These are phyloP conservation scores for Drosophila tripunctata DNA, from an alignment of 2,888 invertebrate genomes.

Conservation along the genomic window DNA sequence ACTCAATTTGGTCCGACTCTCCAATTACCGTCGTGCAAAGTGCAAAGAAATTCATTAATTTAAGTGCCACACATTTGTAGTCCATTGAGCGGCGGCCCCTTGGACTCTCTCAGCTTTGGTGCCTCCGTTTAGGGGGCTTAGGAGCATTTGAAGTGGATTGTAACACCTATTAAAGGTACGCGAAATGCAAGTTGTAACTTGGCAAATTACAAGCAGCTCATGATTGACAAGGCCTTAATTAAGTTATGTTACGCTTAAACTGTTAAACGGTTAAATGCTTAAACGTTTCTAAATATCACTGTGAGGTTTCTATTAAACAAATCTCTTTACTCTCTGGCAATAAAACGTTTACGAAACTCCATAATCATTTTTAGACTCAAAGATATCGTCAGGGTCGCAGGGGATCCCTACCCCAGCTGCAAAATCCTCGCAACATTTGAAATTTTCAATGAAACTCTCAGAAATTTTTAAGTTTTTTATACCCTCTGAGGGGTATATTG, in stretches of 20 bases:
- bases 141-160: background rate
- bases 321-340: too few species aligned
- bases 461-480: too few species aligned
- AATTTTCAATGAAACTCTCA: too few species aligned
- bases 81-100: conserved; percentile 68
- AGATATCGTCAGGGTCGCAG: too few species aligned
- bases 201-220: conserved; percentile 39
- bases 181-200: conserved; percentile 22
- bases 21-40: conserved; percentile 66
- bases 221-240: conserved; percentile 28
- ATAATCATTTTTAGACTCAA: too few species aligned
- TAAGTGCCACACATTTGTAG: conserved; percentile 79
- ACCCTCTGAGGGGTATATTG: too few species aligned
- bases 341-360: too few species aligned
- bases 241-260: background rate
- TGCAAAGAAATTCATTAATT: conserved; percentile 79
- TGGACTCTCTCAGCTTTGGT: background rate
- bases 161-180: conserved; percentile 1
- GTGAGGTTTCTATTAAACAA: too few species aligned
- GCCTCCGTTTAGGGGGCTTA: background rate
- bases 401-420: too few species aligned
- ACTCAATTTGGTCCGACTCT: conserved; percentile 45
- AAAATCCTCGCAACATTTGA: too few species aligned
- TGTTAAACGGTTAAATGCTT: too few species aligned
- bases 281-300: too few species aligned